phyloP scores from a whole-genome alignment of 2,888 invertebrate species.

The Drosophila fungiperda region DNA sequence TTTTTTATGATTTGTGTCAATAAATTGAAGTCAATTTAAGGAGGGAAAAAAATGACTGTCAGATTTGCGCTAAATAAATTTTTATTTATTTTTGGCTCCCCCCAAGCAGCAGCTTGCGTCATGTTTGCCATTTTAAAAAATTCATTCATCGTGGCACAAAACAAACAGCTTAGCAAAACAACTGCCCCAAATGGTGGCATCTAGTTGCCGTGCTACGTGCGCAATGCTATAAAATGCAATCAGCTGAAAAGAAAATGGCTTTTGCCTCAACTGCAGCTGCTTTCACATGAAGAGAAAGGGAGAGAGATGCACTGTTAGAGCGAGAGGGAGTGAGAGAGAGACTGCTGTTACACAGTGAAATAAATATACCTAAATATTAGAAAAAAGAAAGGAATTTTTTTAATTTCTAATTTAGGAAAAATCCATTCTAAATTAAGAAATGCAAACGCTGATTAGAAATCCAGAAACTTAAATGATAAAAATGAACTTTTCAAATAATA shows the following conservation, averaged over 20 bases:
- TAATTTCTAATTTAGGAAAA: background rate
- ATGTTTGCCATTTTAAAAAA: slow-evolving; percentile 45
- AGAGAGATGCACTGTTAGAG: background rate
- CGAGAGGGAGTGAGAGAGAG: background rate
- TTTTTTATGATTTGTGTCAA: slow-evolving; percentile 54
- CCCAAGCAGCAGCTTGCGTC: slow-evolving; percentile 17
- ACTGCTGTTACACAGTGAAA: background rate
- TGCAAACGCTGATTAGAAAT: background rate
- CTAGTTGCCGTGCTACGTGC: slow-evolving; percentile 36
- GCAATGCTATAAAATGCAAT: slow-evolving; percentile 78
- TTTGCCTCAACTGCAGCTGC: slow-evolving; percentile 65
- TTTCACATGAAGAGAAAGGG: background rate
- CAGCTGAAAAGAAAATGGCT: slow-evolving; percentile 79
- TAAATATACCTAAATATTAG: background rate
- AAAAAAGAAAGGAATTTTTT: background rate
- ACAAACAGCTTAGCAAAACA: slow-evolving; percentile 56
- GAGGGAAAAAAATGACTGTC: slow-evolving; percentile 1
- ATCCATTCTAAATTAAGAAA: background rate
- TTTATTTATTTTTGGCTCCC: slow-evolving; percentile 45
- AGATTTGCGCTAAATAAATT: slow-evolving; percentile 62
- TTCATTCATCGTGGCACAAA: slow-evolving; percentile 59
- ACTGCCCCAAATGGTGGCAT: background rate
- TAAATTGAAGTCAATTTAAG: slow-evolving; percentile 53
- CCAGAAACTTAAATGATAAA: background rate
- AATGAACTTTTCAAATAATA: background rate